Evolutionary conservation across 2,113 vertebrate species (phyloP).

Genomic region (Microcebus tavaratra): DNA sequence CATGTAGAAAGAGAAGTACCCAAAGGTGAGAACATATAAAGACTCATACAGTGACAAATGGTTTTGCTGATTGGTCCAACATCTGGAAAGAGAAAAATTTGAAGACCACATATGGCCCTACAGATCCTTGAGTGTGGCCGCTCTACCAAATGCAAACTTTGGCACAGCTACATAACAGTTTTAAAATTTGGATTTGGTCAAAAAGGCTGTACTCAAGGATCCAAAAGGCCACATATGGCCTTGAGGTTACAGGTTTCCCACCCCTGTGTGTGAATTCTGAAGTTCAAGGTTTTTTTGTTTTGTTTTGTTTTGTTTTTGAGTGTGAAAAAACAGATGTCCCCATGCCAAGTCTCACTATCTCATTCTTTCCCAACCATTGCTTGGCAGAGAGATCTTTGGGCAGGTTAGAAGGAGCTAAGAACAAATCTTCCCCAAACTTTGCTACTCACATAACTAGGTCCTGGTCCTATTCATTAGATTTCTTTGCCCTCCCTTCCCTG

Average conservation of each 20-base stretch:
- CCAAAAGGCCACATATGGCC: too few relatives aligned
- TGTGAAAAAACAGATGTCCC: not conserved
- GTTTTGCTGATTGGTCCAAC: not conserved
- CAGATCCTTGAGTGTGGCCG: too few relatives aligned
- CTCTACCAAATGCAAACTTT: too few relatives aligned
- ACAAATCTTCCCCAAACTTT: not conserved
- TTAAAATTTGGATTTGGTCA: too few relatives aligned
- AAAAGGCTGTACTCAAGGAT: too few relatives aligned
- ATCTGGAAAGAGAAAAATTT: not conserved
- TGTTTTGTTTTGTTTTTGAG: too few relatives aligned
- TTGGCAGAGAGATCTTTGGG: not conserved
- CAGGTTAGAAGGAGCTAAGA: not conserved
- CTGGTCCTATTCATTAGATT: not conserved
- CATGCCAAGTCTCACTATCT: not conserved
- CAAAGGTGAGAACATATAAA: not conserved
- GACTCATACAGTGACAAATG: not conserved
- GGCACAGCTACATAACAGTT: too few relatives aligned
- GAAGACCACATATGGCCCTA: not conserved
- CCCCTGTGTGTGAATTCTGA: not conserved
- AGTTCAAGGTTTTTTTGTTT: not conserved
- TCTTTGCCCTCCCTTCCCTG: not conserved
- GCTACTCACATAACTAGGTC: not conserved
- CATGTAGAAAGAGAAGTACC: not conserved
- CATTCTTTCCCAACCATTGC: not conserved
- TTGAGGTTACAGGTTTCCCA: not conserved